Conservation (phyloP, 30 jellyfish, hydroid and myxozoan genomes). For the Sanderia malayensis region DNA sequence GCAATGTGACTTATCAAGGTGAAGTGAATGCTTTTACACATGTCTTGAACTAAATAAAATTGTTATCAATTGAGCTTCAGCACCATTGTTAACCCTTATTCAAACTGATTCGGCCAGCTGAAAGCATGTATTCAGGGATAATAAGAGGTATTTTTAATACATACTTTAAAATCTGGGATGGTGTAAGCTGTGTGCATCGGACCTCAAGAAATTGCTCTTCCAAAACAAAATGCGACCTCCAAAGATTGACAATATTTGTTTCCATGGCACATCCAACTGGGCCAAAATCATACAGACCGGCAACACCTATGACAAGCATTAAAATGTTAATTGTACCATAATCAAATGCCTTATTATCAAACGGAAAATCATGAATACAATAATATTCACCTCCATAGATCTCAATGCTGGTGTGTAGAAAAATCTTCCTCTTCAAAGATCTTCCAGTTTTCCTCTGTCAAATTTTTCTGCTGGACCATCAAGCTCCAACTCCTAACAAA, state of each 20-base stretch:
- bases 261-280: slow-evolving; percentile 99
- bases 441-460: slow-evolving; percentile 96
- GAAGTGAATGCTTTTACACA: too few species aligned
- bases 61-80: too few species aligned
- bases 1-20: too few species aligned
- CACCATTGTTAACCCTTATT: too few species aligned
- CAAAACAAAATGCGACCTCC: slow-evolving; percentile 98
- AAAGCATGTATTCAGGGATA: too few species aligned
- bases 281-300: slow-evolving; percentile 99
- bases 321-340: too few species aligned
- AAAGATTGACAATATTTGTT: slow-evolving; percentile 73
- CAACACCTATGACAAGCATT: slow-evolving; percentile 96
- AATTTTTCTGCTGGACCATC: slow-evolving; percentile 83
- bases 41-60: too few species aligned
- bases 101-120: too few species aligned
- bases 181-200: slow-evolving; percentile 96
- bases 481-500: slow-evolving; percentile 83
- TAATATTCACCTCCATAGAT: slow-evolving; percentile 93
- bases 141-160: background rate
- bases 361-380: background rate
- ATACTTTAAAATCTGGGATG: slow-evolving; percentile 91
- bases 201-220: slow-evolving; percentile 96
- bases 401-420: slow-evolving; percentile 98
- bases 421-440: slow-evolving; percentile 83
- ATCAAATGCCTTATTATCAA: too few species aligned